Evolutionary conservation across 2,888 invertebrate species (phyloP).

Genomic region (Sepiola atlantica): DNA sequence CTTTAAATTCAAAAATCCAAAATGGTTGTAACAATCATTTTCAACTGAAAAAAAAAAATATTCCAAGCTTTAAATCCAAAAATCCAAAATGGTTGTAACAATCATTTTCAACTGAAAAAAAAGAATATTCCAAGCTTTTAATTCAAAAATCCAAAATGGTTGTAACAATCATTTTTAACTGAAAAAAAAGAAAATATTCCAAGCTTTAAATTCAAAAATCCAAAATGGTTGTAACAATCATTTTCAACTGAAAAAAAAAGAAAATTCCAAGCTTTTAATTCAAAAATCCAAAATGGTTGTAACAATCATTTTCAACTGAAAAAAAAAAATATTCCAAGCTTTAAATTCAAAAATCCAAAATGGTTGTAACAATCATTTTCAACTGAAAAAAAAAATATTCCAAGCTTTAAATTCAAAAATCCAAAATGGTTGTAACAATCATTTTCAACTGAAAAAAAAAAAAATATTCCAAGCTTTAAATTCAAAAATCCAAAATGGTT

Average conservation of each 20-base stretch:
- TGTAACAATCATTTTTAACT: no score
- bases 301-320: no score
- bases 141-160: background rate
- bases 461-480: background rate
- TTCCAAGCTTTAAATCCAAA: background rate
- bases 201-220: background rate
- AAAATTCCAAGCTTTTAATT: background rate
- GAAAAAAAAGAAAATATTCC: background rate
- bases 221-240: background rate
- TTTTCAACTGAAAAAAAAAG: no score
- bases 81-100: background rate
- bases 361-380: no score
- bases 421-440: background rate
- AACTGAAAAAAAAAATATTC: background rate
- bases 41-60: background rate
- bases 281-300: background rate
- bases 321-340: background rate
- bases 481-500: background rate
- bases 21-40: no score
- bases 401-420: background rate
- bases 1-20: background rate
- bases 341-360: background rate
- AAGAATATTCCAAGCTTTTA: background rate
- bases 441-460: no score
- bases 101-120: no score